Conservation (phyloP, 2,888 invertebrate genomes). For the Micoletzkya japonica region DNA sequence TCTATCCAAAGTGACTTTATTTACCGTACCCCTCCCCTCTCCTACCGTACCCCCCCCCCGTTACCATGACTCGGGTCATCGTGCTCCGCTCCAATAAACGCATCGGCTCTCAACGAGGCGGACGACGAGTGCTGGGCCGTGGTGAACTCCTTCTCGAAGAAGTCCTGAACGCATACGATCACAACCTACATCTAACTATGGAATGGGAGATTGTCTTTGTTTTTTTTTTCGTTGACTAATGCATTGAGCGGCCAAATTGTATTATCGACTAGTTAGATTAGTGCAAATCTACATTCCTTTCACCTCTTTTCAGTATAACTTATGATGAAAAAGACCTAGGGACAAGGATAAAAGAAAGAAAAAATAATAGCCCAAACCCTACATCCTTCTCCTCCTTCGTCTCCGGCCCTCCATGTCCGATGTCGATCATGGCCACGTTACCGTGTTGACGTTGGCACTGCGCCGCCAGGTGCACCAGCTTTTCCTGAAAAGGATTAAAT, state of each 20-base stretch:
- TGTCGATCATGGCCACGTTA: slow-evolving; percentile 74
- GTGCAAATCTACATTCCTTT: too few species aligned
- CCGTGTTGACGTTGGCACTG: slow-evolving; percentile 87
- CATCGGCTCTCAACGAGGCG: slow-evolving; percentile 43
- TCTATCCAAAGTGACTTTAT: neutral
- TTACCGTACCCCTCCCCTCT: neutral
- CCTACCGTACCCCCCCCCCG: neutral
- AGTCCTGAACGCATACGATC: slow-evolving; percentile 37
- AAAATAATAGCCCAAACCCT: too few species aligned
- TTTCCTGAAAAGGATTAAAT: slow-evolving; percentile 73
- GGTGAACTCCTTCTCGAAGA: slow-evolving; percentile 52
- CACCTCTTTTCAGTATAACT: too few species aligned
- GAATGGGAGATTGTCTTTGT: too few species aligned
- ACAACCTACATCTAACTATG: neutral
- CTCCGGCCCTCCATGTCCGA: slow-evolving; percentile 24
- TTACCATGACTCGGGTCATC: slow-evolving; percentile 25
- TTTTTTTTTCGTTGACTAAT: too few species aligned
- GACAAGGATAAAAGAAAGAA: too few species aligned
- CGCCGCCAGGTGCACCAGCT: slow-evolving; percentile 79
- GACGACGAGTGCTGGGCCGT: slow-evolving; percentile 18
- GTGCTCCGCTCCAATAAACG: slow-evolving; percentile 37
- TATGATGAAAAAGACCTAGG: too few species aligned
- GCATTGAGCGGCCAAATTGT: too few species aligned
- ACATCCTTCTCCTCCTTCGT: slow-evolving; percentile 33
- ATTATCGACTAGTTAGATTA: too few species aligned